Base-by-base conservation (phyloP, 1,140 invertebrate genomes). In the Oppia nitens region DNA sequence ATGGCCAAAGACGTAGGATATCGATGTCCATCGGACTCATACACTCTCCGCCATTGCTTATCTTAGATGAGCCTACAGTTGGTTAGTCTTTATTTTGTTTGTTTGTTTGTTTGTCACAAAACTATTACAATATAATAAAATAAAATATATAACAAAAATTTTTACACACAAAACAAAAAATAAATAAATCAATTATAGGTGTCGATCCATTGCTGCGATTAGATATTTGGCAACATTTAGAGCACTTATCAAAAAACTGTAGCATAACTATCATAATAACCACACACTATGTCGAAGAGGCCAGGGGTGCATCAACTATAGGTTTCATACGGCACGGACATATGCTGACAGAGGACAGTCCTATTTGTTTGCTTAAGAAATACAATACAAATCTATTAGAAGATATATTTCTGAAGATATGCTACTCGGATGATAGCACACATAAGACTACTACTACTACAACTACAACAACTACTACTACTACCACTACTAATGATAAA, bases 21-120 rank as follows among this genome's bases (percentile, higher is more conserved):
- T 92, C 87, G 3, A 88, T 96, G 67, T 87, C 89, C 1, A 83
- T 88, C 24, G 89, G 90, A 2, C 74, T 96, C 3, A 83, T 95
- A 76, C 88, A 94, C 66, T 85, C 89, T 72, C 89, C 90, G 0
- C 85, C 92, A 70, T 76, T 95, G 17, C 73, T 96, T n/a, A 92
- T 96, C 68, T 76, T 96, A 14, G 91, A 95, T 69, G 91, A 95
- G 70, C n/a, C n/a, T n/a, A n/a, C n/a, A n/a, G n/a, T n/a, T n/a
- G n/a, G n/a, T n/a, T n/a, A n/a, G n/a, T n/a, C n/a, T n/a, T n/a
- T n/a, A n/a, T n/a, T n/a, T n/a, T n/a, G n/a, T n/a, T n/a, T n/a
- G n/a, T n/a, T n/a, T n/a, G n/a, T n/a, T n/a, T n/a, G n/a, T n/a
- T n/a, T n/a, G n/a, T n/a, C n/a, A n/a, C n/a, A n/a, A n/a, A n/a